Base-by-base conservation (phyloP, 2,888 invertebrate genomes). In the Epinotia ramella region DNA sequence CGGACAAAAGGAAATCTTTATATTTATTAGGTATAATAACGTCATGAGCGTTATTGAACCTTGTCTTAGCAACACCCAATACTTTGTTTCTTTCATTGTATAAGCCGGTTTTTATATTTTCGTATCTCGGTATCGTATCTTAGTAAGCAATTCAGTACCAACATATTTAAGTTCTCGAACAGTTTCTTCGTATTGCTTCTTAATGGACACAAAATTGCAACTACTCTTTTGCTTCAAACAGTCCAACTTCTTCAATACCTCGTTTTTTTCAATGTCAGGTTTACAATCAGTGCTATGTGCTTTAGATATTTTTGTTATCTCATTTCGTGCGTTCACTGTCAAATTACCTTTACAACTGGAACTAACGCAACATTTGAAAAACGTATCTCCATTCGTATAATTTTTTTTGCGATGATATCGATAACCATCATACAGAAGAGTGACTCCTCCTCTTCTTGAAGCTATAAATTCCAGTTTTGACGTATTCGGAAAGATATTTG, bases 1-100 rank as follows among this genome's bases (percentile, higher is more conserved):
- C 56, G n/a, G 33, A 13, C 33, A 67, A 49, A 56, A 56, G 67
- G 56, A 56, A 56, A 56, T 67, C 18, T 56, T 56, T 67, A 67
- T 67, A 56, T 67, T 67, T 56, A 53, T 67, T 56, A 67, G 67
- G 57, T 49, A 65, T 65, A 44, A 46, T 64, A 65, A 65, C 65
- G 24, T 65, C 65, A 49, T 53, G 65, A 28, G 49, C 53, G 49
- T 44, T 63, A 63, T 63, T 63, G 20, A 65, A 65, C 65, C 67
- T 56, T 67, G 67, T 67, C 49, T 67, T 67, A 56, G 57, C 56
- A 56, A 57, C 56, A 56, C 56, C 67, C 18, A 67, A 56, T 33
- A 67, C 67, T 57, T 67, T 33, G 11, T 67, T 67, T 46, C 20
- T 44, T 65, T 65, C 46, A 44, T 46, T 65, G 16, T 49, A 13